Conservation (phyloP, 2,797 vertebrate genomes). For the Ceyx erithaca region DNA sequence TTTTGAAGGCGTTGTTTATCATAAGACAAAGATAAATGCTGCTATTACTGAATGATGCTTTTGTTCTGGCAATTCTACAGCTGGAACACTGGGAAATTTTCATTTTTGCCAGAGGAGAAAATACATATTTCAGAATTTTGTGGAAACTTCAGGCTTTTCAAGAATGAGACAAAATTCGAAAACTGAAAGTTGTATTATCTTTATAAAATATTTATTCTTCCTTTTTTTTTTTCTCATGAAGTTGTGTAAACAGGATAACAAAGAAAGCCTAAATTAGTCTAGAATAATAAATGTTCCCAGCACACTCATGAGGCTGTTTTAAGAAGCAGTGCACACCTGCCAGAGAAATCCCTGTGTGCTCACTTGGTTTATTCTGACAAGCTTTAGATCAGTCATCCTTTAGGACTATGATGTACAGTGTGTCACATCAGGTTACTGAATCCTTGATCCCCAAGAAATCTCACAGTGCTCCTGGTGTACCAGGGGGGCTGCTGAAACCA, state of each 20-base stretch:
- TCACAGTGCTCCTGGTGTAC: neutral
- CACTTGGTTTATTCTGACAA: neutral
- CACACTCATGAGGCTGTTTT: neutral
- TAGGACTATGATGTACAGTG: neutral
- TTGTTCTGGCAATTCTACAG: neutral
- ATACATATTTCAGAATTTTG: neutral
- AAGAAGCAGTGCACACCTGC: neutral
- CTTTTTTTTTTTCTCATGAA: neutral
- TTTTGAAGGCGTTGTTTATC: conserved; percentile 5
- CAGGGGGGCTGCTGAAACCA: neutral
- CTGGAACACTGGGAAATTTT: neutral
- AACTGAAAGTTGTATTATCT: neutral
- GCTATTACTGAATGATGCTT: neutral
- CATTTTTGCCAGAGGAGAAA: neutral
- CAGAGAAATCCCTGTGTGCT: neutral
- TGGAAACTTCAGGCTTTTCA: neutral
- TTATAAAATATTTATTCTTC: neutral
- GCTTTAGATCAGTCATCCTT: neutral
- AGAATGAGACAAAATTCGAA: neutral
- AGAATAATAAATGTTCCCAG: neutral
- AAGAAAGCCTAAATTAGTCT: neutral
- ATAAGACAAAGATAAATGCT: neutral
- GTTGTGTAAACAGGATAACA: neutral
- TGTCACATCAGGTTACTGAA: neutral
- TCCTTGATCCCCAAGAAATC: neutral